phyloP scores from a whole-genome alignment of 37 sponge, comb jelly and placozoan species.

The Spongilla lacustris region DNA sequence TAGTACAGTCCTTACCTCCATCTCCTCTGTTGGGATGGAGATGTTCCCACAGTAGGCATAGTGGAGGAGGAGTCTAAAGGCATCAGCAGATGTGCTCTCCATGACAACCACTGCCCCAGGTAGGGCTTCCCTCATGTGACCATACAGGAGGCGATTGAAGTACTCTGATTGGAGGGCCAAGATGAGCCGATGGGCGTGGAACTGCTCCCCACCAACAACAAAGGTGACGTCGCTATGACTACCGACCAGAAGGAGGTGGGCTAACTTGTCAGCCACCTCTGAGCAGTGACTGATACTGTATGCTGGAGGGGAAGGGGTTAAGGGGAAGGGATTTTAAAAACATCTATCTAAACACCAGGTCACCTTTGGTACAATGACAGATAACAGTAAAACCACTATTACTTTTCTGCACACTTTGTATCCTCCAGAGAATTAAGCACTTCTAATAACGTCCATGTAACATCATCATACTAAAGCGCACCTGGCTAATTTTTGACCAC shows the following conservation, averaged over 20 bases:
- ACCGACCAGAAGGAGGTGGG: background rate
- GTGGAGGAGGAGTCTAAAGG: conserved; percentile 49
- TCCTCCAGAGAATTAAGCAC: too few species aligned
- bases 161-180: conserved; percentile 64
- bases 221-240: conserved; percentile 34
- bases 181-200: conserved; percentile 53
- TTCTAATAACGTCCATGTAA: too few species aligned
- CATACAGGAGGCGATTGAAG: conserved; percentile 61
- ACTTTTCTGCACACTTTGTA: too few species aligned
- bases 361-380: too few species aligned
- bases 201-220: conserved; percentile 7
- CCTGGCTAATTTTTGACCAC: too few species aligned
- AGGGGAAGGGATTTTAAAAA: too few species aligned
- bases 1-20: background rate
- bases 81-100: conserved; percentile 37
- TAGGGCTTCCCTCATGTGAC: conserved; percentile 67
- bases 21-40: too few species aligned
- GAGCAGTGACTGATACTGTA: conserved; percentile 2
- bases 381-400: too few species aligned
- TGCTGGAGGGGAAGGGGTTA: background rate
- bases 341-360: too few species aligned
- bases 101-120: conserved; percentile 42
- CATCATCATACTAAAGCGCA: too few species aligned
- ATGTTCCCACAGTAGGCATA: conserved; percentile 53
- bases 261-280: background rate